Evolutionary conservation across 1,140 invertebrate species (phyloP).

Genomic region (Nomia melanderi): DNA sequence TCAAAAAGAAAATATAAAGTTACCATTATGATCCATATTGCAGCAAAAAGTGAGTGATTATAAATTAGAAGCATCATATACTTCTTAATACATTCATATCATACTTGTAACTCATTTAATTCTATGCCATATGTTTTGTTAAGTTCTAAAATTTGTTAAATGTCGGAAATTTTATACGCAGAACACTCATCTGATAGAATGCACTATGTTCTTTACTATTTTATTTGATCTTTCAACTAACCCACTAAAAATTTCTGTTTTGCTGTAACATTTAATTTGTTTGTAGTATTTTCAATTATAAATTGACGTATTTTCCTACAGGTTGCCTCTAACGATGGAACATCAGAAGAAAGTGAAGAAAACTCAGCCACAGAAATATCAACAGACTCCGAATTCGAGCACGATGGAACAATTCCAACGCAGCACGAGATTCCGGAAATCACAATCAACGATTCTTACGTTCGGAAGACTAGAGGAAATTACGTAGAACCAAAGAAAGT

Average conservation of each 20-base stretch:
- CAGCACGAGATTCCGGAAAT: constrained; percentile 85
- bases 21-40: neutral
- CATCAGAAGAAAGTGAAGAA: constrained; percentile 84
- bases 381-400: constrained; percentile 94
- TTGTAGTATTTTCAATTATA: constrained; percentile 8
- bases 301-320: constrained; percentile 68
- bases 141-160: constrained; percentile 3
- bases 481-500: constrained; percentile 82
- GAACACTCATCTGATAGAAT: neutral
- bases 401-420: constrained; percentile 88
- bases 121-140: neutral
- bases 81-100: neutral
- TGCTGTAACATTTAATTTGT: neutral
- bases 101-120: neutral
- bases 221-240: constrained; percentile 40
- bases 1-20: neutral
- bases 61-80: constrained; percentile 21
- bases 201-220: constrained; percentile 21
- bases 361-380: constrained; percentile 95
- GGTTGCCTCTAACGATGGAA: constrained; percentile 86
- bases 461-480: constrained; percentile 80
- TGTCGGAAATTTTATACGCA: neutral
- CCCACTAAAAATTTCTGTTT: constrained; percentile 42
- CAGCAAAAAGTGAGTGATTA: constrained; percentile 11
- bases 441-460: constrained; percentile 84